These are phyloP conservation scores for Oreamnos americanus DNA, from an alignment of 2,113 vertebrate species.

Conservation along the genomic window DNA sequence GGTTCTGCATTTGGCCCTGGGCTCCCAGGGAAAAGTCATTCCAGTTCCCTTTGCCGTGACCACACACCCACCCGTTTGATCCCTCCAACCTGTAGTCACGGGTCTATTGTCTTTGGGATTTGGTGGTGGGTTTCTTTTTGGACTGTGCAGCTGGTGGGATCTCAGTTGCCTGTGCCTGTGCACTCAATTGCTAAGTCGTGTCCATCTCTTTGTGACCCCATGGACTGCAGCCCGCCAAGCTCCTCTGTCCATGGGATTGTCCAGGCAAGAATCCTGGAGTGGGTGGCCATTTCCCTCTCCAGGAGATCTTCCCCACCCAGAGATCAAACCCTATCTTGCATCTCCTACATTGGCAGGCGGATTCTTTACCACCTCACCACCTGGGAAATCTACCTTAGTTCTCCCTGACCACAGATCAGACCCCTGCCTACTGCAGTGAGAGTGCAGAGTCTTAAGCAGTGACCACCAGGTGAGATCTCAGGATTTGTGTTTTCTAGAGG, in stretches of 20 bases:
- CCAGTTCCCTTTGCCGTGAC: not conserved
- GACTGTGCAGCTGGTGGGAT: not conserved
- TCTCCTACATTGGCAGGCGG: not conserved
- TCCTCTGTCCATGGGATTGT: not conserved
- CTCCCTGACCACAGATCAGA: not conserved
- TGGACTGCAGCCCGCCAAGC: not conserved
- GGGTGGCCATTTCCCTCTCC: not conserved
- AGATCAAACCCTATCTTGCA: not conserved
- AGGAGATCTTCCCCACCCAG: not conserved
- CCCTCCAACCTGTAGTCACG: not conserved
- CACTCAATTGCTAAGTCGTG: not conserved
- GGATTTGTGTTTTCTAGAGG: not conserved
- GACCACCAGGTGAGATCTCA: not conserved
- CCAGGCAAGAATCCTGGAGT: not conserved
- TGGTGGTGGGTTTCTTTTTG: not conserved
- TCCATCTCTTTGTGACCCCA: not conserved
- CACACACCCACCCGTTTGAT: not conserved
- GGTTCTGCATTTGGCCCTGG: not conserved
- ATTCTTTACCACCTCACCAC: not conserved
- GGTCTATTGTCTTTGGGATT: not conserved
- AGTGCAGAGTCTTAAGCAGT: not conserved
- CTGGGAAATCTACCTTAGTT: not conserved
- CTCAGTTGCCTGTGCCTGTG: not conserved
- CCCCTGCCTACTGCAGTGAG: not conserved
- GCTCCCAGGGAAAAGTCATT: not conserved